Conservation (phyloP, 2,797 vertebrate genomes). For the Betta splendens region DNA sequence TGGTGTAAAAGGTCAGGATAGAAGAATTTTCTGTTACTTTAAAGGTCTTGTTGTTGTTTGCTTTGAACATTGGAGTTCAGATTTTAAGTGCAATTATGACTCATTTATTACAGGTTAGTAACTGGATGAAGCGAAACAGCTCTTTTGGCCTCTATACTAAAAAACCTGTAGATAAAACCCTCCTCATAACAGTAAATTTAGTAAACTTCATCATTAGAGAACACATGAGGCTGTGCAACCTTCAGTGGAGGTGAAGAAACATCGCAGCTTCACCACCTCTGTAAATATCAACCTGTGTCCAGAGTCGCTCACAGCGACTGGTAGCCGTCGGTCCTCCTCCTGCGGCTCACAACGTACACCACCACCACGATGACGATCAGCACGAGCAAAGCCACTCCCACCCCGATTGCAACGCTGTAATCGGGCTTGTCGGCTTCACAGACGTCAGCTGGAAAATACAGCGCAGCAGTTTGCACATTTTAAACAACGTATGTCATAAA, state of each 20-base stretch:
- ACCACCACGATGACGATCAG: slow-evolving; percentile 85
- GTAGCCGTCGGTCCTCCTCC: slow-evolving; percentile 76
- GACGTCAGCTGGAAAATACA: slow-evolving; percentile 70
- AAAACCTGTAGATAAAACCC: background rate
- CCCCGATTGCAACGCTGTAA: slow-evolving; percentile 81
- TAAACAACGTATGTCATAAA: background rate
- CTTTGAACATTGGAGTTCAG: background rate
- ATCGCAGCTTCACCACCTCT: slow-evolving; percentile 19
- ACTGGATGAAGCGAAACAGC: background rate
- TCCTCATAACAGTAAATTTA: background rate
- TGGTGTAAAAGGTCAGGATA: background rate
- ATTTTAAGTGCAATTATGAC: background rate
- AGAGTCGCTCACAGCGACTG: slow-evolving; percentile 82
- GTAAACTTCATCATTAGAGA: slow-evolving; percentile 5
- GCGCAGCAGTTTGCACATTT: background rate
- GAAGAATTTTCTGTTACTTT: background rate
- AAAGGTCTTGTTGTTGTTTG: background rate
- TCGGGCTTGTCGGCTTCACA: slow-evolving; percentile 71
- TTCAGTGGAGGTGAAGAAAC: slow-evolving; percentile 13
- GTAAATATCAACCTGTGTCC: background rate
- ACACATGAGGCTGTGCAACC: slow-evolving; percentile 1
- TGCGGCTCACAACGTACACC: slow-evolving; percentile 80
- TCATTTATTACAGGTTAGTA: background rate
- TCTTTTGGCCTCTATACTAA: background rate
- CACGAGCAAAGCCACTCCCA: slow-evolving; percentile 83